Evolutionary conservation across 2,797 vertebrate species (phyloP).

Genomic region (Peromyscus melanophrys): DNA sequence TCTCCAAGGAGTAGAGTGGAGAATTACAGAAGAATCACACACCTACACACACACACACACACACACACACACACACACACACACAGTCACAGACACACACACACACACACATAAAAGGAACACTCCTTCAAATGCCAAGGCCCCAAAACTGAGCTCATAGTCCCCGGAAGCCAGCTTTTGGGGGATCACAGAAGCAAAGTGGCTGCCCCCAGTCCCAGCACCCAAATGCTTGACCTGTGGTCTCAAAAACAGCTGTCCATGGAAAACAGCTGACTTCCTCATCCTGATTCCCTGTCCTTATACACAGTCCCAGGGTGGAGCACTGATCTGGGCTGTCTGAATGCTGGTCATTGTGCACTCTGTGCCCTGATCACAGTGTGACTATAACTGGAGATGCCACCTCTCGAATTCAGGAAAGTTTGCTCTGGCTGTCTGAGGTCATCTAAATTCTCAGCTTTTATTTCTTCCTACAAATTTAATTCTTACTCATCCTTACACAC

Average conservation of each 20-base stretch:
- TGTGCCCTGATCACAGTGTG: neutral
- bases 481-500: neutral
- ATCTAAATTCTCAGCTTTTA: neutral
- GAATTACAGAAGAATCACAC: neutral
- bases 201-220: rapidly evolving
- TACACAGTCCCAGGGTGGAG: neutral
- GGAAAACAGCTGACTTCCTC: neutral
- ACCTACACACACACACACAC: neutral
- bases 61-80: neutral
- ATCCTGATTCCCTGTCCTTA: neutral
- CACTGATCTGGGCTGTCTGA: no score
- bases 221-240: neutral
- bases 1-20: neutral
- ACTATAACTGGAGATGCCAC: neutral
- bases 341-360: neutral
- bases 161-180: neutral
- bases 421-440: neutral
- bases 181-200: no score
- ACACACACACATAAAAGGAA: neutral
- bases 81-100: neutral
- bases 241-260: neutral
- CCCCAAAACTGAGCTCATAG: neutral
- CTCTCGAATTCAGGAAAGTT: neutral
- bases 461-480: neutral
- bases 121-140: neutral